Conservation (phyloP, 2,888 invertebrate species). For the Brachyptera putata region DNA sequence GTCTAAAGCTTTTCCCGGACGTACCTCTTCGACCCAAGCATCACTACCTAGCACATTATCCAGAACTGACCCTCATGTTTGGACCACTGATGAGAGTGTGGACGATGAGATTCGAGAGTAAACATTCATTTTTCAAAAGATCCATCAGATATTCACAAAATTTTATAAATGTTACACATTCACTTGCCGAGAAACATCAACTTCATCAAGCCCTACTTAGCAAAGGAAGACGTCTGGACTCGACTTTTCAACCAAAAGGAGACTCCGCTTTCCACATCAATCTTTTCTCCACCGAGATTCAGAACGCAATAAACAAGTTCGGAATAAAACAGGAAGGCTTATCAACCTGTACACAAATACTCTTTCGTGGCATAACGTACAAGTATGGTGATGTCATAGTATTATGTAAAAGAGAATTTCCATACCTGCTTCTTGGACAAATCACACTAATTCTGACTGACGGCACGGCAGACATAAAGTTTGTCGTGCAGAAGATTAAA, state of each 20-base stretch:
- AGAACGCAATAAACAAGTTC: neutral
- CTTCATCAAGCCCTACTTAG: constrained; percentile 6
- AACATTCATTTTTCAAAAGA: constrained; percentile 20
- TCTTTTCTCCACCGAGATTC: neutral
- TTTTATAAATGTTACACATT: constrained; percentile 10
- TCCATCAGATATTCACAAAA: constrained; percentile 9
- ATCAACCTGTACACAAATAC: neutral
- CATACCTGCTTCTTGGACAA: neutral
- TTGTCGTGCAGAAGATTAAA: constrained; percentile 1
- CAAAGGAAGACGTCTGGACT: neutral
- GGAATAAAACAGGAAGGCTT: neutral
- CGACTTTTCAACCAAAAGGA: neutral
- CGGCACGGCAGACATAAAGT: neutral
- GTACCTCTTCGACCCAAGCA: constrained; percentile 21
- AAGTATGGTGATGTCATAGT: neutral
- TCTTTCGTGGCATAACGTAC: neutral
- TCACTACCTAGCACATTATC: constrained; percentile 17
- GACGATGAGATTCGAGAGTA: constrained; percentile 24
- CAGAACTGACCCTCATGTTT: constrained; percentile 12
- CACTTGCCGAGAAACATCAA: constrained; percentile 11
- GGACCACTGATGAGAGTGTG: constrained; percentile 18
- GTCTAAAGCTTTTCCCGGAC: constrained; percentile 2
- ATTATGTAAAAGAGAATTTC: neutral
- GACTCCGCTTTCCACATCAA: neutral
- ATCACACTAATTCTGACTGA: neutral